These are phyloP conservation scores for Patagioenas fasciata DNA, from an alignment of 2,113 vertebrate species.

Conservation along the genomic window DNA sequence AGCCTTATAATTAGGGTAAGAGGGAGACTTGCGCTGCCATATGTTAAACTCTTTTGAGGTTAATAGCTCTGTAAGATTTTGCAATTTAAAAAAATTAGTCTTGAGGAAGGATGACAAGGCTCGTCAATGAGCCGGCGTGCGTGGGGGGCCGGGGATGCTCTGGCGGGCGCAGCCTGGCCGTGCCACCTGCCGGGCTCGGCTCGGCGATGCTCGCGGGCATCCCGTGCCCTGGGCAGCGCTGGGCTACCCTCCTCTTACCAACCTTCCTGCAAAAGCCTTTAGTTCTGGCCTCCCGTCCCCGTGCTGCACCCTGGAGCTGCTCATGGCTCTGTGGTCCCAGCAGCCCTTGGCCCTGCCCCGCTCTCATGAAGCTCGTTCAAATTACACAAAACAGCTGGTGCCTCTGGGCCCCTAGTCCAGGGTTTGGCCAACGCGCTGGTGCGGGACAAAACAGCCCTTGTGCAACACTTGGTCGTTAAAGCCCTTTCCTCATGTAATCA, in stretches of 20 bases:
- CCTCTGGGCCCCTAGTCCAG: not conserved
- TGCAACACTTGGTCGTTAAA: rapidly evolving
- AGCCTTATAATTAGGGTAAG: conserved; percentile 82
- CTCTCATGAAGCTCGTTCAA: not conserved
- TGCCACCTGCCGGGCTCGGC: rapidly evolving
- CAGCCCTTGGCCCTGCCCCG: not conserved
- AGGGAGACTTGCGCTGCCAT: conserved; percentile 77
- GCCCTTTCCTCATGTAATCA: not conserved
- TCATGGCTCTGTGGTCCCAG: not conserved
- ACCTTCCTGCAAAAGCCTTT: rapidly evolving
- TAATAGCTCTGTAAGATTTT: conserved; percentile 81
- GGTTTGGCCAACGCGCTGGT: not conserved
- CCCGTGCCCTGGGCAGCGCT: rapidly evolving
- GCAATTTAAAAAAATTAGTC: conserved; percentile 78
- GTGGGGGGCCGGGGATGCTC: not conserved
- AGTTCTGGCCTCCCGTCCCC: not conserved
- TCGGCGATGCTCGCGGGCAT: rapidly evolving
- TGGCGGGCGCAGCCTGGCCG: not conserved
- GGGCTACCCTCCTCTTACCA: not conserved
- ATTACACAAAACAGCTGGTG: not conserved
- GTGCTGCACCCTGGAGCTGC: no score
- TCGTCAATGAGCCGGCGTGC: not conserved
- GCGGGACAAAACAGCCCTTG: not conserved
- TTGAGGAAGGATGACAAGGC: conserved; percentile 71
- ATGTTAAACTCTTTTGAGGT: conserved; percentile 82